phyloP scores from a whole-genome alignment of 2,113 vertebrate species.

The Arizona elegans region DNA sequence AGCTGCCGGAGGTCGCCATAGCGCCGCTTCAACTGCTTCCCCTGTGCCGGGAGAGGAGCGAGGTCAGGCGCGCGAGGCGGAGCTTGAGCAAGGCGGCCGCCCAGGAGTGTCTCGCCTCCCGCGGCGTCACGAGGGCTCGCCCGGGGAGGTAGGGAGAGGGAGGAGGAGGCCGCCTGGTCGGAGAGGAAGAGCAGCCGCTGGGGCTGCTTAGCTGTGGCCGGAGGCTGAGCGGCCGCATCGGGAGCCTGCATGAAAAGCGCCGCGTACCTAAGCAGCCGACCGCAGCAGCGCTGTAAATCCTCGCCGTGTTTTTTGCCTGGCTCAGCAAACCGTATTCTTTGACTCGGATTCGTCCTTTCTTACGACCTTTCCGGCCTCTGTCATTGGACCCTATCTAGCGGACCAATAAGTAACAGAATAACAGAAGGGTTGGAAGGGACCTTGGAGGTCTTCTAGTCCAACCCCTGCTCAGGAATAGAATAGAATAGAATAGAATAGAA shows the following conservation, averaged over 20 bases:
- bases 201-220: background rate
- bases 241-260: background rate
- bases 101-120: background rate
- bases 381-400: background rate
- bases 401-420: background rate
- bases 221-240: background rate
- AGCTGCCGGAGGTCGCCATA: conserved; percentile 55
- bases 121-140: background rate
- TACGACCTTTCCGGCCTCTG: background rate
- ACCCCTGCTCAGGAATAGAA: background rate
- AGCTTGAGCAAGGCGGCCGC: background rate
- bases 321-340: background rate
- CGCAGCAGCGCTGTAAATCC: background rate
- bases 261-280: background rate
- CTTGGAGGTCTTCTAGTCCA: background rate
- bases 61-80: background rate
- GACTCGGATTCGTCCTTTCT: background rate
- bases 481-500: too few relatives aligned
- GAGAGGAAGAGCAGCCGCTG: background rate
- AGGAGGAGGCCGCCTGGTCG: too few relatives aligned
- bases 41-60: background rate
- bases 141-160: background rate
- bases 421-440: background rate
- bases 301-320: background rate
- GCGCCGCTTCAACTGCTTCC: background rate